These are phyloP conservation scores for Glaucopsyche alexis DNA, from an alignment of 2,888 invertebrate species.

Conservation along the genomic window DNA sequence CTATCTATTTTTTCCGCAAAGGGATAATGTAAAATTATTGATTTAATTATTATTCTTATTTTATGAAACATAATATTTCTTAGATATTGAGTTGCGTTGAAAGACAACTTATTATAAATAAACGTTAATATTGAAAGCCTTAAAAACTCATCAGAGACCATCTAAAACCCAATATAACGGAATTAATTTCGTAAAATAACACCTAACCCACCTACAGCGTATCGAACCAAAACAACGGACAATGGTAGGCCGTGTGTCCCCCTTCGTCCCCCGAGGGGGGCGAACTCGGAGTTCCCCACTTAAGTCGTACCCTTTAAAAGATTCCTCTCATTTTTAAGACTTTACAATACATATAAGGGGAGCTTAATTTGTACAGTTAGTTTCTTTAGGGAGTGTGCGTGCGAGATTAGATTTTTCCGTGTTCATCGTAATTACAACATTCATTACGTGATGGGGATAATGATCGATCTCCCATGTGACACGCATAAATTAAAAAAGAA, in stretches of 20 bases:
- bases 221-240: conserved; percentile 75
- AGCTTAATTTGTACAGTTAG: conserved; percentile 65
- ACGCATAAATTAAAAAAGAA: conserved; percentile 8
- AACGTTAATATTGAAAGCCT: neutral
- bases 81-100: too few relatives aligned
- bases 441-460: conserved; percentile 52
- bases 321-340: conserved; percentile 80
- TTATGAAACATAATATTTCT: too few relatives aligned
- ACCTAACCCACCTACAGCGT: conserved; percentile 70
- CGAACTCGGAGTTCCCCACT: conserved; percentile 55
- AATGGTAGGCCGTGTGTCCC: conserved; percentile 73
- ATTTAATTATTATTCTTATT: too few relatives aligned
- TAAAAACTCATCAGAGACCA: conserved; percentile 25
- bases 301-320: conserved; percentile 79
- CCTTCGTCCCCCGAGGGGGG: conserved; percentile 59
- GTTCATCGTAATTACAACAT: conserved; percentile 66
- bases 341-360: conserved; percentile 72
- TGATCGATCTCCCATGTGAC: conserved; percentile 42
- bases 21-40: too few relatives aligned
- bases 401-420: conserved; percentile 76
- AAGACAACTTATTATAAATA: neutral
- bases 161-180: conserved; percentile 41
- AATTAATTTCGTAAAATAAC: conserved; percentile 61
- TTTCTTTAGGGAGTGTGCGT: conserved; percentile 53
- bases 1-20: too few relatives aligned